Base-by-base conservation (phyloP, 2,888 invertebrate genomes). In the Drosophila lacicola region DNA sequence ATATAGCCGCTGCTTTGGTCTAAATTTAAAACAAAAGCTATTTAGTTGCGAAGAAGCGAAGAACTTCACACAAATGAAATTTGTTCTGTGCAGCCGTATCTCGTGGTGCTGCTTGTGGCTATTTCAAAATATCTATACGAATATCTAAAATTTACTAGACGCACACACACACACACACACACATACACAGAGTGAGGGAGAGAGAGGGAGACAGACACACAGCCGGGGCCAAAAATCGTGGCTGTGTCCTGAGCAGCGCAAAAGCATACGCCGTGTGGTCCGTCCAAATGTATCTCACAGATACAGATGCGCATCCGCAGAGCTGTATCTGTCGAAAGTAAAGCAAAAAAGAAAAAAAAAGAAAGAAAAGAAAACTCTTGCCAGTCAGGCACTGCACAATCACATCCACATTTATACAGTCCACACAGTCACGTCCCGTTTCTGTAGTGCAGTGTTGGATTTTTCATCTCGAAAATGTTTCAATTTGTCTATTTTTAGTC, bases 21-120 rank as follows among this genome's bases (percentile, higher is more conserved):
- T 90, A 90, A 90, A 88, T 76, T 90, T 90, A 90, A 89, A 90
- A 90, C 89, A 87, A 90, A 90, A 87, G 85, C 89, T 83, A 90
- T 90, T 90, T 88, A 88, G 87, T 89, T 84, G 84, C 85, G 84
- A 84, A 83, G 89, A 90, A 89, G 86, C 83, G 81, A 81, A 83
- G 88, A 90, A 88, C 88, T 90, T 90, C 85, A 88, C 78, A 89
- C 87, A 78, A 77, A 83, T 85, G 75, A 75, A 65, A 58, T 45
- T 68, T 53, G 41, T 25, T 45, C 74, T 69, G 55, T 72, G 63
- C 73, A 53, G 29, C 29, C 61, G 69, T 54, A 60, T 58, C 54
- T 71, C 56, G 56, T 67, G 49, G 41, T 61, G 41, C 29, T 69
- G 61, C 63, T 64, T 72, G 50, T 67, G 64, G 78, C 70, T 79